A percentile compares a stretch with the other conserved stretches of the same genome.
Evolutionary conservation across 2,888 invertebrate genomes (phyloP).

Genomic region (Ennomos quercinarius): DNA sequence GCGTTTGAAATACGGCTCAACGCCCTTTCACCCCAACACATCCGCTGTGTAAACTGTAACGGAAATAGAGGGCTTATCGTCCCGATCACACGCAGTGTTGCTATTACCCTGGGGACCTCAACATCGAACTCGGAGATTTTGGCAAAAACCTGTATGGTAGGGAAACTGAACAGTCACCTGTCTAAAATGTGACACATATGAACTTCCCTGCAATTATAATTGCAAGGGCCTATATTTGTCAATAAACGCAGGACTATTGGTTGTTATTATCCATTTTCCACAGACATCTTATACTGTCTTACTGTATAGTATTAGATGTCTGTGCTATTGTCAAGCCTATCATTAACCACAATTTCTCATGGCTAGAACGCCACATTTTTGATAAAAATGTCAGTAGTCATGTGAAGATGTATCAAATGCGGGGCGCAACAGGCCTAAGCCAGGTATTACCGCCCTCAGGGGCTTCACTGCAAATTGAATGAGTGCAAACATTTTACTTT

Average conservation of each 20-base stretch:
- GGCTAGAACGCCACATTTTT: conserved; percentile 28
- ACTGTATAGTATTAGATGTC: too few relatives aligned
- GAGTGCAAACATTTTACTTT: conserved; percentile 68
- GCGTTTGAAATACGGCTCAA: conserved; percentile 43
- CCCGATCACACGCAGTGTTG: conserved; percentile 34
- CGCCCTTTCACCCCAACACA: conserved; percentile 34
- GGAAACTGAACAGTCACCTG: too few relatives aligned
- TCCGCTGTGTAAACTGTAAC: conserved; percentile 44
- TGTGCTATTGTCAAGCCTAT: too few relatives aligned
- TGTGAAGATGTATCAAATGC: conserved; percentile 61
- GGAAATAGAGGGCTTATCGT: conserved; percentile 48
- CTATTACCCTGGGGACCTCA: conserved; percentile 34
- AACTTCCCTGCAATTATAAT: too few relatives aligned
- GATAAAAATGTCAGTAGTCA: conserved; percentile 29
- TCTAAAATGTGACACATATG: too few relatives aligned
- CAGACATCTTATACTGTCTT: too few relatives aligned
- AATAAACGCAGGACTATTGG: too few relatives aligned
- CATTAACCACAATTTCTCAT: background rate
- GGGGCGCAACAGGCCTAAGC: conserved; percentile 78
- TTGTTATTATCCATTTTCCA: too few relatives aligned
- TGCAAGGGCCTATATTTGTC: too few relatives aligned
- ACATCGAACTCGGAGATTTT: conserved; percentile 25
- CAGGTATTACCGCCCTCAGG: conserved; percentile 74
- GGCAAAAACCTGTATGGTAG: too few relatives aligned
- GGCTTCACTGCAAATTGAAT: conserved; percentile 82